phyloP scores from a whole-genome alignment of 2,113 vertebrate species.

The Hippolais icterina region DNA sequence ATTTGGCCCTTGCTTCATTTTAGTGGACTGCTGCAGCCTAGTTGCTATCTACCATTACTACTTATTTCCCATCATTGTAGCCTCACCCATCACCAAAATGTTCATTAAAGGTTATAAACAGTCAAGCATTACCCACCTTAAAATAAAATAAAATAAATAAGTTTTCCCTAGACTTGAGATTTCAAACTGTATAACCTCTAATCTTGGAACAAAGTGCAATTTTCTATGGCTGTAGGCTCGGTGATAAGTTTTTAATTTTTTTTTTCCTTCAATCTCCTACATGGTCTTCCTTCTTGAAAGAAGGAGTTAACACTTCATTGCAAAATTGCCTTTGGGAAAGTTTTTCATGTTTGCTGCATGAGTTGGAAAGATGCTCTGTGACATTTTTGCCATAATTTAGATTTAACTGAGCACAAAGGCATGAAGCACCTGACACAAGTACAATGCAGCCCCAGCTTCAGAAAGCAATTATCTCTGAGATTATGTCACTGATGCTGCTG shows the following conservation, averaged over 20 bases:
- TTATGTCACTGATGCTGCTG: neutral
- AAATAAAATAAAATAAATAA: neutral
- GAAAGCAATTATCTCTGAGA: neutral
- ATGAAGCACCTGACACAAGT: neutral
- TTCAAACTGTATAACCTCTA: neutral
- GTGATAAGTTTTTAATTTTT: neutral
- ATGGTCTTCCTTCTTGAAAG: neutral
- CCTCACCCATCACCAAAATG: neutral
- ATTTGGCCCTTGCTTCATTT: neutral
- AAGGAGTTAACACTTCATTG: neutral
- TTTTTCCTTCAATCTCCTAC: neutral
- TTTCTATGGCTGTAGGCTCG: neutral
- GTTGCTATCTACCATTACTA: neutral
- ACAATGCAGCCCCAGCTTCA: neutral
- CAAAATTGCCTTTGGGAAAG: neutral
- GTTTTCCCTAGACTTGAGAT: neutral
- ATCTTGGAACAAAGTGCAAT: neutral
- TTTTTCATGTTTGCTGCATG: neutral
- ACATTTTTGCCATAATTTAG: neutral
- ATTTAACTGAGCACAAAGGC: neutral
- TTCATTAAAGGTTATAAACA: neutral
- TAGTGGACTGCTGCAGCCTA: neutral
- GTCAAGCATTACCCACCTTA: neutral
- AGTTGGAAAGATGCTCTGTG: neutral
- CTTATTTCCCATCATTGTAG: neutral